These are phyloP conservation scores for Branchellion lobata DNA, from an alignment of 2,888 invertebrate genomes.

Conservation along the genomic window DNA sequence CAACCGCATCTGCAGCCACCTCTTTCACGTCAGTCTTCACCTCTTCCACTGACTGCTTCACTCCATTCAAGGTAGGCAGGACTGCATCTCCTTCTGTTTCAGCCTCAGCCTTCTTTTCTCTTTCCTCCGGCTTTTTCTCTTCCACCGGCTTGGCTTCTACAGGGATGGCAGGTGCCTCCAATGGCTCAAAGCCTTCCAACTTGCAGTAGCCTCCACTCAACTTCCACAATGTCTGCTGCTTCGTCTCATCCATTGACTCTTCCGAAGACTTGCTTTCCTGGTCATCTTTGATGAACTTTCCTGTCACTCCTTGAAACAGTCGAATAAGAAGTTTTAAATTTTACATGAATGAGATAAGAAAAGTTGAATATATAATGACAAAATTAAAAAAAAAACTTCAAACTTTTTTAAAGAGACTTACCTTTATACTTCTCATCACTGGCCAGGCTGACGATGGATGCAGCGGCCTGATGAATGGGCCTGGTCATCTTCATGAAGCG, in stretches of 20 bases:
- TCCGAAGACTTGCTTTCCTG: slow-evolving; percentile 54
- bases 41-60: slow-evolving; percentile 37
- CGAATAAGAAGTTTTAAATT: not conserved
- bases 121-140: slow-evolving; percentile 46
- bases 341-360: too few relatives aligned
- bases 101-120: slow-evolving; percentile 45
- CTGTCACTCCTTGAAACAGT: slow-evolving; percentile 53
- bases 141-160: slow-evolving; percentile 47
- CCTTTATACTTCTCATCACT: slow-evolving; percentile 55
- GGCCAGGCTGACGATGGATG: slow-evolving; percentile 53
- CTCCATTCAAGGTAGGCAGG: slow-evolving; percentile 31
- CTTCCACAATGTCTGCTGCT: slow-evolving; percentile 56
- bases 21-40: slow-evolving; percentile 36
- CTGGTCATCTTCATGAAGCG: slow-evolving; percentile 54
- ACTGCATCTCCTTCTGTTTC: slow-evolving; percentile 29
- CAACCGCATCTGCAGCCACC: slow-evolving; percentile 13
- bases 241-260: slow-evolving; percentile 55
- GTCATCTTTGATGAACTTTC: slow-evolving; percentile 55
- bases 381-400: not conserved
- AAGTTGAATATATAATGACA: not conserved
- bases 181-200: slow-evolving; percentile 56
- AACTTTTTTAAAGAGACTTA: slow-evolving; percentile 44
- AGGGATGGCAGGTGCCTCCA: slow-evolving; percentile 55
- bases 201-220: slow-evolving; percentile 55
- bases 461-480: slow-evolving; percentile 54